Conservation (phyloP, 2,797 vertebrate genomes). For the Enteromius argenteus region DNA sequence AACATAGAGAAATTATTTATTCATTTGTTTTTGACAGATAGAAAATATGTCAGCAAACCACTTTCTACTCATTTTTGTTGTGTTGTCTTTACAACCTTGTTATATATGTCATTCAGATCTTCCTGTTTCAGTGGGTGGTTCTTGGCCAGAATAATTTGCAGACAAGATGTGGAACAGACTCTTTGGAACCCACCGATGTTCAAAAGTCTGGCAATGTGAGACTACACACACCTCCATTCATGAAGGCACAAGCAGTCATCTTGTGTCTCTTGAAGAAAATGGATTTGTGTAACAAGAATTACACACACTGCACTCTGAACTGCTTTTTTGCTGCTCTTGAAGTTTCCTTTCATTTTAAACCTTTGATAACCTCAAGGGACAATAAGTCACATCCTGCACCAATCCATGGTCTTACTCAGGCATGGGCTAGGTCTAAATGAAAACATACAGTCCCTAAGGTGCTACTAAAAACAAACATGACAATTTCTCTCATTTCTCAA, state of each 20-base stretch:
- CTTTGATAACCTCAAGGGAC: slow-evolving; percentile 61
- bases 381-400: slow-evolving; percentile 50
- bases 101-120: neutral
- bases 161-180: slow-evolving; percentile 23
- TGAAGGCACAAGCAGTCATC: neutral
- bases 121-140: slow-evolving; percentile 20
- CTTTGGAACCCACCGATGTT: slow-evolving; percentile 2
- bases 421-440: neutral
- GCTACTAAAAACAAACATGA: slow-evolving; percentile 1
- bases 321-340: neutral
- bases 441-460: neutral
- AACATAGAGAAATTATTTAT: neutral
- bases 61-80: neutral
- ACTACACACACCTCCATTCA: neutral
- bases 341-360: neutral
- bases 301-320: neutral
- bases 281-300: neutral
- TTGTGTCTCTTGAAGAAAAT: neutral
- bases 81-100: neutral
- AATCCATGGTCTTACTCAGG: slow-evolving; percentile 53
- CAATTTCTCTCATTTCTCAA: neutral
- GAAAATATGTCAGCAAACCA: neutral
- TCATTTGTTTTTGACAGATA: neutral
- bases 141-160: slow-evolving; percentile 13
- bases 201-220: slow-evolving; percentile 4